Evolutionary conservation across 2,113 vertebrate species (phyloP), one percentile per base, ranked within the genome.

Genomic region (Oceanites oceanicus): DNA sequence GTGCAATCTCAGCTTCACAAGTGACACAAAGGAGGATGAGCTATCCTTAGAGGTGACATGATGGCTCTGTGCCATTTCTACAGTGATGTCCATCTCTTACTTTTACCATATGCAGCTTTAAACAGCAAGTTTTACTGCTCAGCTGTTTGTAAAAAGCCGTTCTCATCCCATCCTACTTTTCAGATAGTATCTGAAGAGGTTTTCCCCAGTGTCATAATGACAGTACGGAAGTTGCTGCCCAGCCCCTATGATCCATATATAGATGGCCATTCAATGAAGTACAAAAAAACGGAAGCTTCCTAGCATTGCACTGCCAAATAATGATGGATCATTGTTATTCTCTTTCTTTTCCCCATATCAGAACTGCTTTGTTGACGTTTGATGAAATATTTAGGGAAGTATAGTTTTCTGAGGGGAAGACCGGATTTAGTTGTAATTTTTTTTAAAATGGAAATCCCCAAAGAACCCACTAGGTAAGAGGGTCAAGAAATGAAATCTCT

Each of bases 321-420:
- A 71, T 36, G 61, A n/a, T 38, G 30, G 3, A n/a, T 61, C 11
- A 5, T 68, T 91, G 17, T 55, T 79, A 52, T 74, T 59, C 16
- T 70, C 13, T 83, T 95, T 90, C 25, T 76, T 96, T 93, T 89
- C 72, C 52, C 22, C 10, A 1, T 59, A 52, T 55, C 25, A 56
- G 16, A 52, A 77, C 61, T 86, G 29, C 44, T 88, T 44, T 71
- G 45, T 74, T 91, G 72, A 52, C 15, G 2, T 77, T 44, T 80
- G n/a, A 42, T 90, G 50, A 91, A 38, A 52, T 63, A 83, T 84
- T 94, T 94, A 81, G 52, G 76, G 95, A 96, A 96, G 82, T 72
- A 23, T 4, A 7, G 2, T 74, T 79, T 91, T 90, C 94, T 89
- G 36, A 86, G 36, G 45, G 59, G 62, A 96, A 95, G 36, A 86